These are phyloP conservation scores for Geophilus truncorum DNA, from an alignment of 2,888 invertebrate species.

Conservation along the genomic window DNA sequence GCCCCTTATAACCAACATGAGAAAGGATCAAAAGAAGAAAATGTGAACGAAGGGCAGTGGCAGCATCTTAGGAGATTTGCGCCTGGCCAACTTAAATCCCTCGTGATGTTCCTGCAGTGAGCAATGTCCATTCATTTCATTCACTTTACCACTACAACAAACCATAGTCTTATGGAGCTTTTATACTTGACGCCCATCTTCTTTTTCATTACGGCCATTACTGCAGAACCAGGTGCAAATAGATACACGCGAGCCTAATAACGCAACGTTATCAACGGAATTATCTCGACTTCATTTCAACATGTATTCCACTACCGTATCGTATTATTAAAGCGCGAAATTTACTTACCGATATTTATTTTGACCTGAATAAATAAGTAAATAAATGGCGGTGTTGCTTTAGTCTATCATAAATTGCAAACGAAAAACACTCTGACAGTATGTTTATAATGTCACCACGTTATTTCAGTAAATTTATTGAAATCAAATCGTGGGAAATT, in stretches of 20 bases:
- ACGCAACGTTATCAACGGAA: not conserved
- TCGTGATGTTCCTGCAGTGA: slow-evolving; percentile 7
- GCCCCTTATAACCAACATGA: slow-evolving; percentile 3
- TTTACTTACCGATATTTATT: no score
- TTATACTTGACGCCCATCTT: slow-evolving; percentile 27
- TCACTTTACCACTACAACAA: slow-evolving; percentile 18
- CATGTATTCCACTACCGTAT: no score
- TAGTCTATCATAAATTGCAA: no score
- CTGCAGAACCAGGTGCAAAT: not conserved
- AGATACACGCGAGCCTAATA: not conserved
- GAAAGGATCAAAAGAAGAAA: slow-evolving; percentile 14
- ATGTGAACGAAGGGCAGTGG: not conserved
- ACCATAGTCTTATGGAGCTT: slow-evolving; percentile 2
- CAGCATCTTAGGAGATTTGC: slow-evolving; percentile 17
- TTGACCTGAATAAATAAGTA: no score
- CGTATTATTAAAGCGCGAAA: no score
- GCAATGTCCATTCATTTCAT: slow-evolving; percentile 27
- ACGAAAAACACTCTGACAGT: no score
- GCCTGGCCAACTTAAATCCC: slow-evolving; percentile 20
- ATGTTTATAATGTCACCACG: no score
- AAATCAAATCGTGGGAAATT: no score
- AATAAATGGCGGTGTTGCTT: no score
- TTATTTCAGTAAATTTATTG: no score
- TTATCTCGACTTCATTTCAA: not conserved
- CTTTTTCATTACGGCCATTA: slow-evolving; percentile 21